phyloP scores from a whole-genome alignment of 2,888 invertebrate species.

The Amiota communis region DNA sequence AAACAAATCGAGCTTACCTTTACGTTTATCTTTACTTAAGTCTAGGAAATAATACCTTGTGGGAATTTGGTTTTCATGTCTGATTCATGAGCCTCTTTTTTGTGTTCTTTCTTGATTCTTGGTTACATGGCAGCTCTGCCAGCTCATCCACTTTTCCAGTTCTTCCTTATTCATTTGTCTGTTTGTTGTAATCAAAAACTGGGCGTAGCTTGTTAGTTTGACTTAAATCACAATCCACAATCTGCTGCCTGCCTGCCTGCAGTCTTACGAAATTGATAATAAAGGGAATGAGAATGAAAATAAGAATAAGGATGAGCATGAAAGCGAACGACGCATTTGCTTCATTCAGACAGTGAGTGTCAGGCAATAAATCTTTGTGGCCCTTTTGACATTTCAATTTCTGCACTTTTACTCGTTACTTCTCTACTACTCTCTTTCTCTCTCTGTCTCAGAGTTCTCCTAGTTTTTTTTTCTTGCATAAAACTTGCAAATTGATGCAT shows the following conservation, averaged over 20 bases:
- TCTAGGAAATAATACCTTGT: not conserved
- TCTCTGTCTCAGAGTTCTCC: not conserved
- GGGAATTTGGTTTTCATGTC: conserved; percentile 2
- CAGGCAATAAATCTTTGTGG: conserved; percentile 25
- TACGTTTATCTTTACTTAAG: no score
- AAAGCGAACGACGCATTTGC: not conserved
- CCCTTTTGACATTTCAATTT: conserved; percentile 31
- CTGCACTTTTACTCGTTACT: conserved; percentile 18
- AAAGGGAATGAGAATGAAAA: no score
- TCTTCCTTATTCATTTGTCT: not conserved
- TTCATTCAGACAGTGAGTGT: conserved; percentile 21
- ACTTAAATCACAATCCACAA: conserved; percentile 3
- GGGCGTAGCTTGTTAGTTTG: conserved; percentile 21
- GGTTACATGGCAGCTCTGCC: no score
- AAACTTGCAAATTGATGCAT: conserved; percentile 29
- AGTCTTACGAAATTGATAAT: no score
- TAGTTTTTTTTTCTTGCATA: conserved; percentile 7
- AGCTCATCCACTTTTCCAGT: no score
- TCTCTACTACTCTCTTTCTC: not conserved
- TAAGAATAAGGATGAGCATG: no score
- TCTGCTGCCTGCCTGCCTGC: not conserved
- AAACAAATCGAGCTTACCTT: no score
- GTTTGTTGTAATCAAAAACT: conserved; percentile 26
- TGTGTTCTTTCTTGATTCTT: not conserved
- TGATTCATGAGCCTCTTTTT: not conserved